These are phyloP conservation scores for Ephialtes manifestator DNA, from an alignment of 2,888 invertebrate genomes.

Conservation along the genomic window DNA sequence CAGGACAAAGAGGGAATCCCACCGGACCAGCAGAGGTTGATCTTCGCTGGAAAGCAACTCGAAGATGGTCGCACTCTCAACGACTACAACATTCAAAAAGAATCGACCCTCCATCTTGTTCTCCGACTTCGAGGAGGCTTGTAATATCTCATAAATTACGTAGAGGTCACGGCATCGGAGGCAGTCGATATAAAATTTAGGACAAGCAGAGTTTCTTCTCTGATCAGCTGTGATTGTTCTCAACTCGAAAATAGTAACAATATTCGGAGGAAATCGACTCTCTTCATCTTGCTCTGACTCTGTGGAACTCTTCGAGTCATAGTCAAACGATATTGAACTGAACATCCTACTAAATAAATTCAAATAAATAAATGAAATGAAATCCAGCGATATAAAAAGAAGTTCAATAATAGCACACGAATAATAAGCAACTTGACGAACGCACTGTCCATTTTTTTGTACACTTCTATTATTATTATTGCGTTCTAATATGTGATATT, in stretches of 20 bases:
- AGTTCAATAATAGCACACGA: slow-evolving; percentile 38
- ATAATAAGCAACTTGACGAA: slow-evolving; percentile 21
- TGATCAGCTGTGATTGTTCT: slow-evolving; percentile 35
- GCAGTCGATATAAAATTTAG: background rate
- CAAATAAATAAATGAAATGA: slow-evolving; percentile 15
- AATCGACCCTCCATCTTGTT: slow-evolving; percentile 2
- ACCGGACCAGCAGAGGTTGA: slow-evolving; percentile 71
- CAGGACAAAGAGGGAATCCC: slow-evolving; percentile 73
- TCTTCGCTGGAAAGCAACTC: slow-evolving; percentile 71
- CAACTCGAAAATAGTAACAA: slow-evolving; percentile 34
- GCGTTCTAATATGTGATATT: slow-evolving; percentile 62
- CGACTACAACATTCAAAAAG: slow-evolving; percentile 47
- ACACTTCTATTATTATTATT: slow-evolving; percentile 20
- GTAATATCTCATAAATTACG: background rate
- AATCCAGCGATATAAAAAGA: background rate
- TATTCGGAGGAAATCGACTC: slow-evolving; percentile 22
- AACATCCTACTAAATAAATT: slow-evolving; percentile 15
- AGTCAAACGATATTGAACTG: background rate
- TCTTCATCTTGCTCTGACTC: slow-evolving; percentile 7
- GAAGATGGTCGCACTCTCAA: slow-evolving; percentile 71
- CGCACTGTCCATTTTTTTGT: slow-evolving; percentile 54
- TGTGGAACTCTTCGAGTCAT: slow-evolving; percentile 36
- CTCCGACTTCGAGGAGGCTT: slow-evolving; percentile 19
- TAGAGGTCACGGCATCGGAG: slow-evolving; percentile 58
- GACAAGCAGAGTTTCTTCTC: slow-evolving; percentile 8